phyloP scores from a whole-genome alignment of 2,797 vertebrate species.

The Tenualosa ilisha region DNA sequence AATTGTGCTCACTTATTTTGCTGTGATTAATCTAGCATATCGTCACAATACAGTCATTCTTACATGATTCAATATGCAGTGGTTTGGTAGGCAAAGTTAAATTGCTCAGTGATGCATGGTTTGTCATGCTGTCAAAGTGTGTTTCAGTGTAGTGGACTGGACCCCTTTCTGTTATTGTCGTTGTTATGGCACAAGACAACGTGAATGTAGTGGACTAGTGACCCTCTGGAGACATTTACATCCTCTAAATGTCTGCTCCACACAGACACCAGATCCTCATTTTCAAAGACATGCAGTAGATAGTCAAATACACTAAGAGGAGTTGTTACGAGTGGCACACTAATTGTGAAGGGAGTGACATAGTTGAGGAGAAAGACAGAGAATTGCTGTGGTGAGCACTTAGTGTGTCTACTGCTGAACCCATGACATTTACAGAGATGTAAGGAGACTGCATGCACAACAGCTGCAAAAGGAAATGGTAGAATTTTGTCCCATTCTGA shows the following conservation, averaged over 20 bases:
- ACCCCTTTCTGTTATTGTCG: neutral
- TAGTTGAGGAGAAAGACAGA: neutral
- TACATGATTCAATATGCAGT: neutral
- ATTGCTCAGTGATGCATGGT: neutral
- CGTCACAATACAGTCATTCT: neutral
- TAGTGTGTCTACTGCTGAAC: neutral
- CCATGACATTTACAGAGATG: constrained; percentile 19
- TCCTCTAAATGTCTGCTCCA: neutral
- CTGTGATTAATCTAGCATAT: neutral
- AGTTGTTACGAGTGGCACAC: neutral
- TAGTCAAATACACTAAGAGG: neutral
- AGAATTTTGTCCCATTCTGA: constrained; percentile 1
- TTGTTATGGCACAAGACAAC: neutral
- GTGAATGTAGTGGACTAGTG: neutral
- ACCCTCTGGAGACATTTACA: neutral
- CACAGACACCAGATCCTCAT: neutral
- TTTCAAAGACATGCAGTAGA: neutral
- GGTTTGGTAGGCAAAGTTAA: neutral
- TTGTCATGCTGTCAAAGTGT: neutral
- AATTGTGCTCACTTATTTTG: neutral
- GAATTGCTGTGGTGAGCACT: neutral
- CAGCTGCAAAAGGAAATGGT: constrained; percentile 13
- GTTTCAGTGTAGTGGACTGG: neutral
- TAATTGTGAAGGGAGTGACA: neutral
- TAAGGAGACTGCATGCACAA: constrained; percentile 9